These are phyloP conservation scores for Chionomys nivalis DNA, from an alignment of 2,113 vertebrate species.

Conservation along the genomic window DNA sequence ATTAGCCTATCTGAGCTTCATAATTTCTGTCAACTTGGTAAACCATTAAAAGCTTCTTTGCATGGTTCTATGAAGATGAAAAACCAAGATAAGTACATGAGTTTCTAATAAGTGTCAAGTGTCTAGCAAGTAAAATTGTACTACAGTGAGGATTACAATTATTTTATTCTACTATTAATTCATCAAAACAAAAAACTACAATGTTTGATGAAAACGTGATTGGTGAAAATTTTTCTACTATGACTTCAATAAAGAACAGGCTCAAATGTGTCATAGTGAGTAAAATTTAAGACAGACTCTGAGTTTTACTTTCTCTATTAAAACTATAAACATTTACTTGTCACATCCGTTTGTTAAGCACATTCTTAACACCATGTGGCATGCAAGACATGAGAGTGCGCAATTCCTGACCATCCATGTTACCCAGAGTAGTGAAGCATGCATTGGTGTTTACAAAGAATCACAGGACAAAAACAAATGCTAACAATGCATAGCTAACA, in stretches of 20 bases:
- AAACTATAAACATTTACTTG: conserved; percentile 35
- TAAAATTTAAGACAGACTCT: conserved; percentile 41
- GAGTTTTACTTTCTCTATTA: neutral
- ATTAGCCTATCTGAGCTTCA: neutral
- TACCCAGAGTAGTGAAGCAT: neutral
- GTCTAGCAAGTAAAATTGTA: neutral
- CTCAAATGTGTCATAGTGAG: neutral
- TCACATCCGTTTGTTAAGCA: conserved; percentile 11
- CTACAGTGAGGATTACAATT: neutral
- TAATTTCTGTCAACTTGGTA: neutral
- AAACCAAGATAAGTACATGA: conserved; percentile 11
- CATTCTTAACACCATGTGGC: neutral
- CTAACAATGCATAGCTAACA: neutral
- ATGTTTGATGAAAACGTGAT: neutral
- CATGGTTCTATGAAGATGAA: neutral
- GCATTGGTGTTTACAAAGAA: conserved; percentile 13
- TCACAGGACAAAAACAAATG: conserved; percentile 36
- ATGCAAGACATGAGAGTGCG: neutral
- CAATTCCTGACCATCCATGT: neutral
- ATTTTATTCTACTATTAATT: neutral
- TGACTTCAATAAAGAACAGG: conserved; percentile 13
- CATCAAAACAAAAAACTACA: neutral
- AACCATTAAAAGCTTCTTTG: neutral
- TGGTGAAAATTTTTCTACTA: neutral
- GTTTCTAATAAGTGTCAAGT: neutral